These are phyloP conservation scores for Misgurnus mizolepis DNA, from an alignment of 2,113 vertebrate species.

Conservation along the genomic window DNA sequence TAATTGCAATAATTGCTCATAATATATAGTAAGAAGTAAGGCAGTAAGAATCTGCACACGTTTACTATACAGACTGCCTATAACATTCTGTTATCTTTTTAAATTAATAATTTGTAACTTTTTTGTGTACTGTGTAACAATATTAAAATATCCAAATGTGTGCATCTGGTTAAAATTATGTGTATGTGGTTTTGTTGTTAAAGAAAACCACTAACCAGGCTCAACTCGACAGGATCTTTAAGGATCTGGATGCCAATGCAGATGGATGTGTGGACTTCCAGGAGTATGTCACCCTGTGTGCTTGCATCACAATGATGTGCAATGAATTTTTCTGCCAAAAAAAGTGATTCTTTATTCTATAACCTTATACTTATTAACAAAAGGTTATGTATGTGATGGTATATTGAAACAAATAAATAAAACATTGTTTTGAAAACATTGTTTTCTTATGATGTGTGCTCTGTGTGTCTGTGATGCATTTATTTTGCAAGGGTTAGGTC, in stretches of 20 bases:
- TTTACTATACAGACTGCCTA: no score
- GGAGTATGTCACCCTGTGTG: slow-evolving; percentile 67
- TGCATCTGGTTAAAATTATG: not conserved
- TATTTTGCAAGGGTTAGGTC: no score
- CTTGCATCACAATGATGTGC: slow-evolving; percentile 63
- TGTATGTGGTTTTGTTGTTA: not conserved
- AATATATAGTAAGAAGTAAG: no score
- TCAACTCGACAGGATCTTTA: slow-evolving; percentile 65
- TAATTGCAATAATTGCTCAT: no score
- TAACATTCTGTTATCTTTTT: no score
- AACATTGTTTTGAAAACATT: not conserved
- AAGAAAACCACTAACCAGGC: slow-evolving; percentile 60
- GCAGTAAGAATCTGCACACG: no score
- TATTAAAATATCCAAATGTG: not conserved
- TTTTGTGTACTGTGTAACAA: not conserved
- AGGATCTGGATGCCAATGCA: slow-evolving; percentile 64
- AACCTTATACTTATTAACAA: not conserved
- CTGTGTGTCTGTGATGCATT: not conserved
- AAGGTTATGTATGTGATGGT: not conserved
- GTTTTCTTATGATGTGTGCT: not conserved
- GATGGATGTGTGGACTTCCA: slow-evolving; percentile 71
- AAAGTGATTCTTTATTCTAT: not conserved
- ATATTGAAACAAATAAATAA: not conserved
- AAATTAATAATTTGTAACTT: no score
- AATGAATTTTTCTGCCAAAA: slow-evolving; percentile 55